phyloP scores from a whole-genome alignment of 2,888 invertebrate species.

The Eledona agricola region DNA sequence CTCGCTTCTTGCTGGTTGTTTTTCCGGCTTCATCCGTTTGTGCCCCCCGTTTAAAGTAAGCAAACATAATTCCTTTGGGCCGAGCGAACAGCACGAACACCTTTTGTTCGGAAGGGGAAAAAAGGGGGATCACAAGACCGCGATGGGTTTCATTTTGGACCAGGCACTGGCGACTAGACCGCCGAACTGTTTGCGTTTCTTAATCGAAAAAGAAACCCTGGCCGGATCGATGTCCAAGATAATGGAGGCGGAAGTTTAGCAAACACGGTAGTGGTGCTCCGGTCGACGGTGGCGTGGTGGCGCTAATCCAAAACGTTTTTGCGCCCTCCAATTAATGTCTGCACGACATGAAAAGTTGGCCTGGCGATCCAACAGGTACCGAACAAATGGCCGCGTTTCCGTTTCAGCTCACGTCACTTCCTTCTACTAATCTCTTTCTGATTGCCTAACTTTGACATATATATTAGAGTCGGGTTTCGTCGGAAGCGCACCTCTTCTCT shows the following conservation, averaged over 20 bases:
- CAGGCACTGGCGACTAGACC: constrained; percentile 4
- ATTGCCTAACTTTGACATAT: constrained; percentile 62
- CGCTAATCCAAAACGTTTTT: no score
- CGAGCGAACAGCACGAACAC: not conserved
- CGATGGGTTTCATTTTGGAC: constrained; percentile 12
- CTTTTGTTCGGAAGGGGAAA: constrained; percentile 1
- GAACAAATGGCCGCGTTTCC: constrained; percentile 54
- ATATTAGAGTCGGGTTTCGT: constrained; percentile 58
- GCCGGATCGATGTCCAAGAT: no score
- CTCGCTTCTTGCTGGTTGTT: no score
- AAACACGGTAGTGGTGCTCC: no score
- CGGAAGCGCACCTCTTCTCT: constrained; percentile 20
- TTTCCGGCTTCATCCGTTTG: no score
- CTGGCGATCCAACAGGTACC: constrained; percentile 46
- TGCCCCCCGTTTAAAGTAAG: constrained; percentile 2
- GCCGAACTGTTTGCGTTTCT: constrained; percentile 11
- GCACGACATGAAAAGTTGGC: constrained; percentile 44
- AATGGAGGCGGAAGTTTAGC: no score
- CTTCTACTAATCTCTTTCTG: constrained; percentile 61
- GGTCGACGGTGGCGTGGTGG: no score
- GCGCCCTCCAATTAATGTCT: constrained; percentile 50
- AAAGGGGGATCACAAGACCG: constrained; percentile 7
- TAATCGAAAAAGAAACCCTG: constrained; percentile 16
- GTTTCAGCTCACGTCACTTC: constrained; percentile 59
- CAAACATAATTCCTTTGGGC: constrained; percentile 8